Evolutionary conservation across 2,888 invertebrate genomes (phyloP).

Genomic region (Lycia hirtaria): DNA sequence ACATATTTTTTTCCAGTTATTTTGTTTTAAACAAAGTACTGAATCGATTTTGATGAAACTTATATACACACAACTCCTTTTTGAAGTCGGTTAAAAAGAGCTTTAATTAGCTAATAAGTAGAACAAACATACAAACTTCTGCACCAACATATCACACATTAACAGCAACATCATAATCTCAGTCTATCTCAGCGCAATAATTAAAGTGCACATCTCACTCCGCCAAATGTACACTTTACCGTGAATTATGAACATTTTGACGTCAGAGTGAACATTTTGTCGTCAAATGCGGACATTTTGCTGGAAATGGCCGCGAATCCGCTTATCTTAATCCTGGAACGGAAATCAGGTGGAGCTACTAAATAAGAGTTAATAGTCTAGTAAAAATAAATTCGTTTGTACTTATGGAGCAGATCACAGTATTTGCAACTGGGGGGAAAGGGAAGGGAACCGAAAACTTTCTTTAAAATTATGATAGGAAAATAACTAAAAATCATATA

Average conservation of each 20-base stretch:
- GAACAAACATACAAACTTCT: background rate
- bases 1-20: too few relatives aligned
- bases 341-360: slow-evolving; percentile 54
- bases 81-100: too few relatives aligned
- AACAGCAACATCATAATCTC: slow-evolving; percentile 28
- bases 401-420: too few relatives aligned
- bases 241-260: slow-evolving; percentile 33
- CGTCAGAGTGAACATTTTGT: slow-evolving; percentile 26
- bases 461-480: too few relatives aligned
- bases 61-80: too few relatives aligned
- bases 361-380: slow-evolving; percentile 35
- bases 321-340: slow-evolving; percentile 78
- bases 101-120: too few relatives aligned
- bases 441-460: too few relatives aligned
- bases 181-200: slow-evolving; percentile 31
- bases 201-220: slow-evolving; percentile 41
- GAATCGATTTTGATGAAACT: too few relatives aligned
- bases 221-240: slow-evolving; percentile 61
- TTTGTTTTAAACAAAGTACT: too few relatives aligned
- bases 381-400: background rate
- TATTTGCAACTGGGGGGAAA: too few relatives aligned
- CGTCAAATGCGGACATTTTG: slow-evolving; percentile 70
- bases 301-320: slow-evolving; percentile 74
- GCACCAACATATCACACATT: background rate
- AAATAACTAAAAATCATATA: too few relatives aligned